Evolutionary conservation across 2,113 vertebrate species (phyloP), one percentile per base, ranked within the genome.

Genomic region (Hippocampus zosterae): DNA sequence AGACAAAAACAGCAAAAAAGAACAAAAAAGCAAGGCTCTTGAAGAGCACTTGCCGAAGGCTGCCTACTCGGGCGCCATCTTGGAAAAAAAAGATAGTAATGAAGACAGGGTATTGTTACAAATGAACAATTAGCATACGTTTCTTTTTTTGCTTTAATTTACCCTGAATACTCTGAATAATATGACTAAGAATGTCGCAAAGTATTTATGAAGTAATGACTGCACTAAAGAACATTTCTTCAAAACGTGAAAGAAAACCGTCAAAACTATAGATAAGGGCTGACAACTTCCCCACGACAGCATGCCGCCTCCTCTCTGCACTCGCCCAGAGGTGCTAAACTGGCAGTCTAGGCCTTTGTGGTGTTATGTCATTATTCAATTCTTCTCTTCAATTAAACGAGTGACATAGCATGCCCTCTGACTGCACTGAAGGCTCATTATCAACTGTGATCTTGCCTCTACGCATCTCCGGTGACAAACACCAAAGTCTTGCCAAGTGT

Each of bases 361-460:
- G 68, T 4, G 48, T 76, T 46, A 69, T 53, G 67, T 75, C 84
- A 84, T 84, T 37, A 6, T 37, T 37, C 66, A 76, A 68, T 86
- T 79, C 76, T 82, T 83, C 67, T 83, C 79, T 74, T 86, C 76
- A 79, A 68, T 84, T 71, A 77, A 65, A 69, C 44, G 8, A 27
- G 65, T 80, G 73, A 85, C 76, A 81, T 74, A 81, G 81, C 73
- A 76, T 76, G 75, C 76, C 85, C 83, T 53, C 42, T 2, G 44
- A 76, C 70, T 25, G 18, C 3, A 61, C 70, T 67, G 21, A 63
- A 33, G 75, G 74, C 65, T 77, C 67, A 41, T 67, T 61, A 55
- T 69, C 68, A 8, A 8, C 29, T 3, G 67, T 64, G 83, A 63
- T 83, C 78, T 81, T 79, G 78, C 83, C 77, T 46, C 1, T 50